These are phyloP conservation scores for Acromyrmex heyeri DNA, from an alignment of 1,140 invertebrate species.

Conservation along the genomic window DNA sequence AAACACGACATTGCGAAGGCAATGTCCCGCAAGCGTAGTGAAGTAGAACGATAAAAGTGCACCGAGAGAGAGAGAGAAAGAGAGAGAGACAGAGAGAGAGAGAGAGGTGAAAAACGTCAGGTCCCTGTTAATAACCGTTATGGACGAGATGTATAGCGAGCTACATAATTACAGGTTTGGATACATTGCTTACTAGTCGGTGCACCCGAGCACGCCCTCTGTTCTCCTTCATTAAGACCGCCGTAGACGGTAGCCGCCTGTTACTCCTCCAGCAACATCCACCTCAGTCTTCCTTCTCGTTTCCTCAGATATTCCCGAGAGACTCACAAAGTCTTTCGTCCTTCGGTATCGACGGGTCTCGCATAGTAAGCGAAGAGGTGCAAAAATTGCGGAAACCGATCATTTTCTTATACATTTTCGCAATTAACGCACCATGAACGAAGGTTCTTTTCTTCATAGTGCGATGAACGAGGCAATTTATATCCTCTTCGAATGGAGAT, in stretches of 20 bases:
- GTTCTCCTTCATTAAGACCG: conserved; percentile 85
- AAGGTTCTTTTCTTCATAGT: background rate
- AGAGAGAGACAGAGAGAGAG: conserved; percentile 19
- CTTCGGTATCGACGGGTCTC: background rate
- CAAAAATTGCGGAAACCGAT: conserved; percentile 40
- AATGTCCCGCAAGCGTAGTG: conserved; percentile 59
- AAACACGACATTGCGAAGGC: conserved; percentile 29
- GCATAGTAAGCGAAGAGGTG: background rate
- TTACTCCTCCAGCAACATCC: conserved; percentile 76
- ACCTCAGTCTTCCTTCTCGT: conserved; percentile 36
- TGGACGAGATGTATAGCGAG: conserved; percentile 82
- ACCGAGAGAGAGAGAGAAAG: background rate
- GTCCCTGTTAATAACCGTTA: conserved; percentile 83
- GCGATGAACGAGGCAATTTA: background rate
- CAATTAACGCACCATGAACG: background rate
- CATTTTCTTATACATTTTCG: conserved; percentile 14
- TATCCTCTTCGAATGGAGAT: background rate
- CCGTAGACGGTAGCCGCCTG: conserved; percentile 84
- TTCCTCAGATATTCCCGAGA: conserved; percentile 41
- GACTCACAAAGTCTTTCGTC: conserved; percentile 39
- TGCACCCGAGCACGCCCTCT: conserved; percentile 85
- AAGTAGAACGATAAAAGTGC: conserved; percentile 66
- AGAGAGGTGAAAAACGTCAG: conserved; percentile 74
- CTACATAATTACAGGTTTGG: conserved; percentile 84
- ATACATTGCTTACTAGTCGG: conserved; percentile 84